Conservation (phyloP, 2,888 invertebrate genomes). For the Nysson spinosus region DNA sequence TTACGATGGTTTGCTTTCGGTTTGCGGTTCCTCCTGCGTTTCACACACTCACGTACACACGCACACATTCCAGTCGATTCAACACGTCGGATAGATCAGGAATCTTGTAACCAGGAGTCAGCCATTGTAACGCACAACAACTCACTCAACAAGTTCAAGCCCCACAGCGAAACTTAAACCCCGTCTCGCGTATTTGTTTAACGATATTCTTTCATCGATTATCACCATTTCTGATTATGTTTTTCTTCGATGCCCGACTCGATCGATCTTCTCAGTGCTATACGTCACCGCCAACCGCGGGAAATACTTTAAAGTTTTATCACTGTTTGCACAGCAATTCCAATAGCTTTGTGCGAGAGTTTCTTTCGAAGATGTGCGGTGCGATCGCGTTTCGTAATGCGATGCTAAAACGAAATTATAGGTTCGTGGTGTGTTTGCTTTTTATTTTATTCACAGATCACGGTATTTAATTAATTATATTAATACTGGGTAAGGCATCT, state of each 20-base stretch:
- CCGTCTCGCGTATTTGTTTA: not conserved
- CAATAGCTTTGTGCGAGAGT: not conserved
- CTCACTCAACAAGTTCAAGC: no score
- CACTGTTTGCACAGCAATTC: constrained; percentile 19
- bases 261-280: constrained; percentile 23
- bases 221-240: not conserved
- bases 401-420: no score
- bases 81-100: not conserved
- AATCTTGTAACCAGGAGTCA: not conserved
- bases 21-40: not conserved
- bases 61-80: not conserved
- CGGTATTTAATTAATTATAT: no score
- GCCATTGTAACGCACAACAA: no score
- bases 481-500: no score
- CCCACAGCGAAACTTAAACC: not conserved
- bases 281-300: constrained; percentile 10
- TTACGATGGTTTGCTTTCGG: constrained; percentile 16
- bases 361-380: no score
- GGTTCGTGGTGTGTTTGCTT: no score
- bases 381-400: no score
- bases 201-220: not conserved
- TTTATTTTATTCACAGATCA: no score
- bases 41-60: not conserved
- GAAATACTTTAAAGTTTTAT: constrained; percentile 31
- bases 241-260: constrained; percentile 6